Evolutionary conservation across 2,888 invertebrate genomes (phyloP).

Genomic region (Drosophila aldrichi): DNA sequence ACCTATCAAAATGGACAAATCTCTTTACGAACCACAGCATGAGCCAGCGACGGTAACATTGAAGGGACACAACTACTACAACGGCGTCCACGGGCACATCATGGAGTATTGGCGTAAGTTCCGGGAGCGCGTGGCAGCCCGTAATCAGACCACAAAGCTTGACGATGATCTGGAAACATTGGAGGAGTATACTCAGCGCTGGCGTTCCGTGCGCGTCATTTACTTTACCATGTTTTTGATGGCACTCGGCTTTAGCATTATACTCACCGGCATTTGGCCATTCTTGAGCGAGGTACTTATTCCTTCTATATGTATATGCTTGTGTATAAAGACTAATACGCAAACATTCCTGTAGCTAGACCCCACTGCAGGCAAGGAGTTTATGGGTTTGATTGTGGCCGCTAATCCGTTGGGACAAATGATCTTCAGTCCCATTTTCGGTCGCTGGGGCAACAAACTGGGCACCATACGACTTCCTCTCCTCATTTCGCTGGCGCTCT

Average conservation of each 20-base stretch:
- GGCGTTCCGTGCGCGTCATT: slow-evolving; percentile 92
- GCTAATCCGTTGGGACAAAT: slow-evolving; percentile 95
- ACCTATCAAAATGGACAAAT: slow-evolving; percentile 23
- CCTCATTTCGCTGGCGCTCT: slow-evolving; percentile 89
- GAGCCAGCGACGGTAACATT: slow-evolving; percentile 23
- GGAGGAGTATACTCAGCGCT: slow-evolving; percentile 89
- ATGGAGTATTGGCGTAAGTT: slow-evolving; percentile 74
- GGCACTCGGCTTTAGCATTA: slow-evolving; percentile 94
- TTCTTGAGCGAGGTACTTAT: slow-evolving; percentile 91
- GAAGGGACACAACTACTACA: slow-evolving; percentile 8
- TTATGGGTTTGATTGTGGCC: slow-evolving; percentile 93
- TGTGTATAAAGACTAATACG: neutral
- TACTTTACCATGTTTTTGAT: slow-evolving; percentile 96
- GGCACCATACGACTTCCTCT: slow-evolving; percentile 90
- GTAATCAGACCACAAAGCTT: slow-evolving; percentile 67
- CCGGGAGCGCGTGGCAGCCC: slow-evolving; percentile 31
- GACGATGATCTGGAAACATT: slow-evolving; percentile 88
- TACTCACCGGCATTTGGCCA: slow-evolving; percentile 95
- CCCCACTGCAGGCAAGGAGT: slow-evolving; percentile 91
- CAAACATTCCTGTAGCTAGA: slow-evolving; percentile 88
- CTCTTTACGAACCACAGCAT: slow-evolving; percentile 28
- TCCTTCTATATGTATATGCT: neutral
- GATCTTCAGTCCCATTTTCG: slow-evolving; percentile 93
- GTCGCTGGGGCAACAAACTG: slow-evolving; percentile 93
- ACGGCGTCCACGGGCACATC: slow-evolving; percentile 14